Base-by-base conservation (phyloP, 2,888 invertebrate genomes). In the Melieria crassipennis region DNA sequence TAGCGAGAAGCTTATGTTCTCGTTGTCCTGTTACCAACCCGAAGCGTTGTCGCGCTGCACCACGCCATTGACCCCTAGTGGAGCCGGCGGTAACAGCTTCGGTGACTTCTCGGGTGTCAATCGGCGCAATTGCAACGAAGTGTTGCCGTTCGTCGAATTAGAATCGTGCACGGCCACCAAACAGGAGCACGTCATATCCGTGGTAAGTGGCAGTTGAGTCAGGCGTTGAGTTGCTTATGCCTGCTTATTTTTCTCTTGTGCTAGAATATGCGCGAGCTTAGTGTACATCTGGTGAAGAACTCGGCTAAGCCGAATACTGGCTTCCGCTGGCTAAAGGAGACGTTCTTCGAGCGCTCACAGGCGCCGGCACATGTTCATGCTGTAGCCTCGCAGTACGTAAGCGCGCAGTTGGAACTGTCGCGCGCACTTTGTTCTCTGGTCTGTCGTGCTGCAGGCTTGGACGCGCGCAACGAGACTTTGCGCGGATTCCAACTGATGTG, bases 141-240 rank as follows among this genome's bases (percentile, higher is more conserved):
- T 89, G 72, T 87, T 95, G 78, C 95, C 95, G 0, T 95, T 95
- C 87, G 89, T 92, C 73, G 95, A 95, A 86, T 88, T 92, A 11
- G 95, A 95, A 85, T 92, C 92, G 56, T 95, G 95, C 83, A 95
- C 95, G 4, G 95, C 95, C 11, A 94, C 94, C 79, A 94, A 94
- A 80, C 94, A 95, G 85, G 95, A 95, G 80, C 95, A 95, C 83
- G 92, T 95, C 56, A 93, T 95, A 57, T 94, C 95, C 7, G 95
- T 95, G 83, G 93, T 93, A 79, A 87, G 89, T 73, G 65, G 4
- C 43, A 5, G 13, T n/a, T 57, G 42, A 45, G 4, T 9, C 45
- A 11, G 13, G 16, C 5, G 46, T 9, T 16, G 1, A 61, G 30
- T 30, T 30, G 30, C 30, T 30, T 52, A 48, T 30, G 11, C 56